Conservation (phyloP, 2,888 invertebrate genomes). For the Acleris emargana region DNA sequence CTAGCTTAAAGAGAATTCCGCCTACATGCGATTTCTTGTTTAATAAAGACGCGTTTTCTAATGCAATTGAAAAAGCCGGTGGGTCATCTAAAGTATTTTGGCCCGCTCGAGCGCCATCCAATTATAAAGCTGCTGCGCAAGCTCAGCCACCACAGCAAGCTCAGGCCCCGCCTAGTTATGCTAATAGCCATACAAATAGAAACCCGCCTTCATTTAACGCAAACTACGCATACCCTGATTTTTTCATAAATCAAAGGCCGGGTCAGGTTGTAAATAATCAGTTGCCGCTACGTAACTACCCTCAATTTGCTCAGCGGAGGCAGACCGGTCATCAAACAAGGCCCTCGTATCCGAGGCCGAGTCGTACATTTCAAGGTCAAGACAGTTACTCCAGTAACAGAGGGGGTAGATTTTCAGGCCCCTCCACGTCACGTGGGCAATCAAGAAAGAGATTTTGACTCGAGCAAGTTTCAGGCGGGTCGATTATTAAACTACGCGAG, state of each 20-base stretch:
- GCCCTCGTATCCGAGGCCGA: not conserved
- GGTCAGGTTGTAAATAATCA: not conserved
- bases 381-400: not conserved
- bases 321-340: not conserved
- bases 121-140: conserved; percentile 18
- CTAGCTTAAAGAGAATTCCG: conserved; percentile 12
- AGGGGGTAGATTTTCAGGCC: not conserved
- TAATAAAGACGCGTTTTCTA: conserved; percentile 4
- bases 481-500: not conserved
- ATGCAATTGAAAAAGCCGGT: conserved; percentile 15
- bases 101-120: conserved; percentile 6
- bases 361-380: not conserved
- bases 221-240: not conserved
- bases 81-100: conserved; percentile 11
- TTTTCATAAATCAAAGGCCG: not conserved
- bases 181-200: conserved; percentile 1
- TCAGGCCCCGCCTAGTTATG: conserved; percentile 26
- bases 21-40: conserved; percentile 7
- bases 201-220: not conserved
- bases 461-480: not conserved
- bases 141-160: conserved; percentile 11
- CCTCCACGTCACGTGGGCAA: not conserved
- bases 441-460: not conserved
- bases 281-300: not conserved
- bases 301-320: not conserved